Evolutionary conservation across 2,888 invertebrate species (phyloP), one percentile per base, ranked within the genome.

Genomic region (Panopea generosa): DNA sequence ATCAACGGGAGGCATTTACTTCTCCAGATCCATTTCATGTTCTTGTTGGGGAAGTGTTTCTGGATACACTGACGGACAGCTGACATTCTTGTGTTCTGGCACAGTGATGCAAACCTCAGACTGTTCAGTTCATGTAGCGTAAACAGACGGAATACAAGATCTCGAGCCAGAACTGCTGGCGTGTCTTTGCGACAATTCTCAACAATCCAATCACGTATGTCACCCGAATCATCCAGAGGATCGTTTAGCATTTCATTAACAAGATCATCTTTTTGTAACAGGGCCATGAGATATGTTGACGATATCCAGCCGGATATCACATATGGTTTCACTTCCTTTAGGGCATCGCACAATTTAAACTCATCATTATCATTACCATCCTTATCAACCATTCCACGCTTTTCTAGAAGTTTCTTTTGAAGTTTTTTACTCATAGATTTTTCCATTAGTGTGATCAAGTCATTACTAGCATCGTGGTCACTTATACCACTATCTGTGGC

Each of bases 281-380:
- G 47, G 2, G 79, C 71, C 63, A 61, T 76, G 0, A 79, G 72
- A 49, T 75, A 79, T 2, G 63, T 72, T 4, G 72, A 65, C 0
- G 79, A 65, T 3, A 79, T 56, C 68, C 72, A 79, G 16, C 80
- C 76, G 18, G 76, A 69, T 40, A 76, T 76, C 1, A 67, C 47
- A 40, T 73, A 80, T 16, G 76, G 80, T 29, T 53, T 56, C 2
- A 73, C 33, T 33, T 62, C 24, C 57, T 74, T 77, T 57, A 77
- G 38, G 14, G 40, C 26, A 11, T 75, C 75, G 40, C n/a, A 27
- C 4, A 70, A 20, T n/a, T 26, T n/a, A 18, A 55, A 69, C 16
- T 53, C 53, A 27, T 22, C 18, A 24, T 11, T 16, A 53, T 22
- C 47, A 18, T 16, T 16, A 18, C 9, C 43, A 2, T 33, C 53